These are phyloP conservation scores for Bubalus kerabau DNA, from an alignment of 2,113 vertebrate species.

Conservation along the genomic window DNA sequence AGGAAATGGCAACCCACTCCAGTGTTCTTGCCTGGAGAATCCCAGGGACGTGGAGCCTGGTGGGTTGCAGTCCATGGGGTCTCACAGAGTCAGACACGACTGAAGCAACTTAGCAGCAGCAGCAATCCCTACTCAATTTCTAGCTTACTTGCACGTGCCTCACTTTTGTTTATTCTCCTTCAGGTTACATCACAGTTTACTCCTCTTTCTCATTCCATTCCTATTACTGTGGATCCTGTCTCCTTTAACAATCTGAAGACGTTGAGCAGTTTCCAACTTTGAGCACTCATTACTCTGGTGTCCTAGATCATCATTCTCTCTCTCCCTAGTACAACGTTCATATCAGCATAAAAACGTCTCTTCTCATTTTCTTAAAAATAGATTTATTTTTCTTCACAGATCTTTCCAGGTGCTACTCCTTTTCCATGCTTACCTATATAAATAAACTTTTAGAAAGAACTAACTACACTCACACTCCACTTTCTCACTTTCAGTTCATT, in stretches of 20 bases:
- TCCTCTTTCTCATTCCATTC: not conserved
- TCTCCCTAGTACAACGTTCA: not conserved
- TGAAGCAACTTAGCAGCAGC: too few species aligned
- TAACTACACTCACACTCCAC: not conserved
- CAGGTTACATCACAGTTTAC: not conserved
- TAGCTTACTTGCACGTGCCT: not conserved
- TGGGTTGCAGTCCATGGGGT: too few species aligned
- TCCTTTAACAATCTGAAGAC: not conserved
- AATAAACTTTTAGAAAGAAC: not conserved
- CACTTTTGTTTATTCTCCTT: not conserved
- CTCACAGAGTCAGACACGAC: too few species aligned
- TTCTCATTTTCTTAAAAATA: not conserved
- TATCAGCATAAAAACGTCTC: not conserved
- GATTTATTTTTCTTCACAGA: accelerated
- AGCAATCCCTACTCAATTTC: not conserved
- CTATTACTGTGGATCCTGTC: not conserved
- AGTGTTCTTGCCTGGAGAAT: too few species aligned
- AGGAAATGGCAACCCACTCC: too few species aligned
- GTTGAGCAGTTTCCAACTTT: not conserved
- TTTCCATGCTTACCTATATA: not conserved
- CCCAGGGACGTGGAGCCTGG: too few species aligned
- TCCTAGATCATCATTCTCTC: not conserved
- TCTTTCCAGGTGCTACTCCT: not conserved
- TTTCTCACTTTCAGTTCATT: not conserved
- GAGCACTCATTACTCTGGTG: accelerated